Evolutionary conservation across 2,797 vertebrate species (phyloP), one percentile per base, ranked within the genome.

Genomic region (Cephalopachus bancanus): DNA sequence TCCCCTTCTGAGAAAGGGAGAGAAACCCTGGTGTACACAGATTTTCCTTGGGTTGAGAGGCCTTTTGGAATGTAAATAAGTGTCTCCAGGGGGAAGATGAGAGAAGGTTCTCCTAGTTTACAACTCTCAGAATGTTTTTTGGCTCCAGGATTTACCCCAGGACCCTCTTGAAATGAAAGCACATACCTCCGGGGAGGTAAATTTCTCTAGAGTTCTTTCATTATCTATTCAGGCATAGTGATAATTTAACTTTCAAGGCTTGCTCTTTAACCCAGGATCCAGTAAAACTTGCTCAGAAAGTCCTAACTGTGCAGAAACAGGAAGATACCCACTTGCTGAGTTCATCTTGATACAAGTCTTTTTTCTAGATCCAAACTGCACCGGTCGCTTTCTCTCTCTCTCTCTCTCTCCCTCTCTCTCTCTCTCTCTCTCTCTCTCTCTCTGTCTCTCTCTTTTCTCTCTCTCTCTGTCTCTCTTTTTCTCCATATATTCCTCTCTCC

Each of bases 251-350:
- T 65, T 60, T 78, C 28, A 81, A 24, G 17, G 0, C 28, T 79
- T 91, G 9, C 75, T 75, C 65, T 89, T 89, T 83, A 74, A 64
- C 19, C 28, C 67, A 75, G 24, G 15, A 80, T 75, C 33, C 17
- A 2, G 44, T 83, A 64, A 67, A 83, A 84, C 65, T 79, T 80
- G 14, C 62, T 65, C 76, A 62, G n/a, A 53, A 93, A 69, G 65
- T 69, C 59, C 71, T 76, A 88, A 87, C 64, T 83, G 30, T 83
- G 57, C 49, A 88, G 65, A 94, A 84, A 79, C 4, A 44, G 7
- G n/a, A 84, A 93, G 84, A 91, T n/a, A 69, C 49, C 69, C 62
- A 67, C 30, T 78, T 74, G 37, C 12, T 89, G 86, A 55, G 17
- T 74, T 91, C 76, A 37, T 28, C 30, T 64, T 51, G 12, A 72